phyloP scores from a whole-genome alignment of 1,140 invertebrate genomes.

The Pseudomyrmex flavicornis region DNA sequence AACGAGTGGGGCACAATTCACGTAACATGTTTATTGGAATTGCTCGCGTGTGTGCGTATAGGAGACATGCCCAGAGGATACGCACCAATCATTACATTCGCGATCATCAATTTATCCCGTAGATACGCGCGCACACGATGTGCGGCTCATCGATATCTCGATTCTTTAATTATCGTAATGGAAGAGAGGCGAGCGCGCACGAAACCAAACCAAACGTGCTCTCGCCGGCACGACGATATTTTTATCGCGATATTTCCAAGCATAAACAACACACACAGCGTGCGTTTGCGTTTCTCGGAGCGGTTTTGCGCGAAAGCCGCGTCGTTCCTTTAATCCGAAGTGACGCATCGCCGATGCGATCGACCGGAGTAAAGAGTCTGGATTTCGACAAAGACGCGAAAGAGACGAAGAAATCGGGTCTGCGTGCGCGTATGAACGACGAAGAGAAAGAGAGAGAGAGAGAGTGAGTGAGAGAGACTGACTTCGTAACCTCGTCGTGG shows the following conservation, averaged over 20 bases:
- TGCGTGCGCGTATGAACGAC: background rate
- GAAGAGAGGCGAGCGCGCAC: constrained; percentile 30
- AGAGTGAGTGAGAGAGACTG: background rate
- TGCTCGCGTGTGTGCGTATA: background rate
- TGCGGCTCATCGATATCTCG: background rate
- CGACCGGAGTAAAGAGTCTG: constrained; percentile 50
- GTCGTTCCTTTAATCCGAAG: constrained; percentile 61
- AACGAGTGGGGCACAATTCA: background rate
- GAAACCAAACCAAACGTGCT: background rate
- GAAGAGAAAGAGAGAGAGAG: background rate
- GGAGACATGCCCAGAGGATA: background rate
- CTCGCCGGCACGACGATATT: constrained; percentile 45
- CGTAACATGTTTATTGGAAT: background rate
- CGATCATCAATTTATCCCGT: background rate
- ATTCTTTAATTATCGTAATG: constrained; percentile 62
- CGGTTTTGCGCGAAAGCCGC: constrained; percentile 38
- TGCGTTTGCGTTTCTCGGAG: constrained; percentile 43
- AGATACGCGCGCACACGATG: background rate
- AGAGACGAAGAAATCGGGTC: constrained; percentile 11
- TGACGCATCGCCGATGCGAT: constrained; percentile 68
- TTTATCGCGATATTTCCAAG: constrained; percentile 60
- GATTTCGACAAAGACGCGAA: constrained; percentile 48
- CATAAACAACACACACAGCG: constrained; percentile 60
- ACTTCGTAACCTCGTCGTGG: constrained; percentile 37
- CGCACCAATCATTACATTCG: constrained; percentile 5